Conservation (phyloP, 2,888 invertebrate species). For the Anoncus sp. region DNA sequence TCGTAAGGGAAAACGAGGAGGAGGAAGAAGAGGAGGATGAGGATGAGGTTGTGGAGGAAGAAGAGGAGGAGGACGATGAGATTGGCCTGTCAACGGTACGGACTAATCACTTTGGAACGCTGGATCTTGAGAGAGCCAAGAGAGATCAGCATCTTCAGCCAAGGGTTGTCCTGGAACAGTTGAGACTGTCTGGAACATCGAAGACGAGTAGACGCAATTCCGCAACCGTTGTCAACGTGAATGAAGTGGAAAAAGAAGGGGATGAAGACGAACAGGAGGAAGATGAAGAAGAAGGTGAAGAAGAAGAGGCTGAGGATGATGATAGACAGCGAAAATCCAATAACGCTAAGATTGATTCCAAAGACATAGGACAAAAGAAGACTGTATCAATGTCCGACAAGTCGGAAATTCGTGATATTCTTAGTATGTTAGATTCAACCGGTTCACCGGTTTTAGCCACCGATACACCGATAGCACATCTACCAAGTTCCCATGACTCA, state of each 20-base stretch:
- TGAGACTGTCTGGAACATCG: constrained; percentile 76
- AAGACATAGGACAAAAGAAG: constrained; percentile 72
- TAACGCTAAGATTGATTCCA: constrained; percentile 59
- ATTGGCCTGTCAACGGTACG: constrained; percentile 38
- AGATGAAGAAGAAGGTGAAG: constrained; percentile 66
- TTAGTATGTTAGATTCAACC: constrained; percentile 78
- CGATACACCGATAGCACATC: constrained; percentile 75
- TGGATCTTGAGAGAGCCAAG: constrained; percentile 73
- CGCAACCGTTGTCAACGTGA: neutral
- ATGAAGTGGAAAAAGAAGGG: constrained; percentile 31
- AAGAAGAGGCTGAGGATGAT: constrained; percentile 48
- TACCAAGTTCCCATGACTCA: constrained; percentile 71
- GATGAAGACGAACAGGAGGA: constrained; percentile 60
- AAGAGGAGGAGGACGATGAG: constrained; percentile 52
- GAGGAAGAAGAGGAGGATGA: constrained; percentile 55
- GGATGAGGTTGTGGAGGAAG: constrained; percentile 66
- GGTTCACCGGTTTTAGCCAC: constrained; percentile 76
- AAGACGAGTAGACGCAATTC: constrained; percentile 55
- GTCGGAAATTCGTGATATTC: constrained; percentile 77
- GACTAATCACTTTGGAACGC: constrained; percentile 47
- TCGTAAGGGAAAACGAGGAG: constrained; percentile 57
- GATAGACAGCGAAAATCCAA: constrained; percentile 66
- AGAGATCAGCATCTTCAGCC: constrained; percentile 79
- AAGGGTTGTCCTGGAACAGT: constrained; percentile 79
- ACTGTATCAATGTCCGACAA: constrained; percentile 81